These are phyloP conservation scores for Coregonus suidteri DNA, from an alignment of 2,797 vertebrate genomes.

Conservation along the genomic window DNA sequence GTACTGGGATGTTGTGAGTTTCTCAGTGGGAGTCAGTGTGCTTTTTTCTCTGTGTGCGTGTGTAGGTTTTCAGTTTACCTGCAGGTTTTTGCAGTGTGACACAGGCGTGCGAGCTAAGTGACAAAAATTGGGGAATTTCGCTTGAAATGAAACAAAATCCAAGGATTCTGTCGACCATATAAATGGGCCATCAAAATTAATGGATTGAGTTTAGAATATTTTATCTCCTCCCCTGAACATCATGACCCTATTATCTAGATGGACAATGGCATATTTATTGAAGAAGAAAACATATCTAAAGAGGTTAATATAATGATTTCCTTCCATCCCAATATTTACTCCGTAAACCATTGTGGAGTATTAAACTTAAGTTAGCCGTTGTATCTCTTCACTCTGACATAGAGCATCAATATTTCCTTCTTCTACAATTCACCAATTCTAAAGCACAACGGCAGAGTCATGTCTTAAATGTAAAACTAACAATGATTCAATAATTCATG, in stretches of 20 bases:
- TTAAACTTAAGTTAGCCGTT: background rate
- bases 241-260: background rate
- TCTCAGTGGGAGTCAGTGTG: slow-evolving; percentile 38
- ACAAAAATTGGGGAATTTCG: slow-evolving; percentile 42
- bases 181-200: background rate
- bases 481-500: no score
- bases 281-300: background rate
- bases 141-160: slow-evolving; percentile 20
- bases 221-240: background rate
- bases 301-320: background rate
- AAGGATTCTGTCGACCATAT: background rate
- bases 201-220: background rate
- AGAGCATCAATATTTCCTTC: background rate
- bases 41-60: slow-evolving; percentile 13
- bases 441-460: no score
- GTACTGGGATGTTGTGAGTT: slow-evolving; percentile 28
- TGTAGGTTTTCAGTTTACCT: slow-evolving; percentile 5
- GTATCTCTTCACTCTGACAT: background rate
- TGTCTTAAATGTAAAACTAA: no score
- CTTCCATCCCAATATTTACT: background rate
- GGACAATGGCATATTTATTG: background rate
- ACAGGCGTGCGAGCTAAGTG: slow-evolving; percentile 48
- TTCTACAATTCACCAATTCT: no score
- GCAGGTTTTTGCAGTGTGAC: slow-evolving; percentile 26
- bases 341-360: background rate